These are phyloP conservation scores for Disparrhopalites patrizii DNA, from an alignment of 2,888 invertebrate species.

Conservation along the genomic window DNA sequence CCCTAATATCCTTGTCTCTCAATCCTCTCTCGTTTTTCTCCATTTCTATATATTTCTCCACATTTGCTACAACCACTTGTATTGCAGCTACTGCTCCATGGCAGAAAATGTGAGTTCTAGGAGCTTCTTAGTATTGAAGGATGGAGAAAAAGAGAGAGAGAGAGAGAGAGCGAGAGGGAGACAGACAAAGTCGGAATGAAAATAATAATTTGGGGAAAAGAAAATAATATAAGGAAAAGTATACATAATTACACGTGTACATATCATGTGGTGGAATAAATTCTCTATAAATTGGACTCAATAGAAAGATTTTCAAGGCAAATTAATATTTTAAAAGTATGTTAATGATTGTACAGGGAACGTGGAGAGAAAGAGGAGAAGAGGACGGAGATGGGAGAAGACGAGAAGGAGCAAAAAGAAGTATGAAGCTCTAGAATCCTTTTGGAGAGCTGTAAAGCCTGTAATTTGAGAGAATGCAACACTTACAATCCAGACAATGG, in stretches of 20 bases:
- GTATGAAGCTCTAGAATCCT: background rate
- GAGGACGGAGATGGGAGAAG: no score
- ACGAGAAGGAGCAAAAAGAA: no score
- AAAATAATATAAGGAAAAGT: background rate
- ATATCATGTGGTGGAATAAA: background rate
- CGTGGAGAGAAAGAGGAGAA: no score
- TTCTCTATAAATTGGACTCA: background rate
- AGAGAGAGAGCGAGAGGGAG: background rate
- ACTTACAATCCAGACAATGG: constrained; percentile 3
- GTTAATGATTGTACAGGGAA: constrained; percentile 1
- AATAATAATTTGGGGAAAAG: background rate
- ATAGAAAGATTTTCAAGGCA: background rate
- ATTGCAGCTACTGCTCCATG: background rate
- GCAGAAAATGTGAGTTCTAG: background rate
- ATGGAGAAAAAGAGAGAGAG: background rate
- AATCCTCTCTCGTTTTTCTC: background rate
- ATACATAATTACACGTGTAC: background rate
- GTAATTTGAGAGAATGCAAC: background rate
- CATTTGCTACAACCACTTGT: background rate
- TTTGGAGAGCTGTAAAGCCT: background rate
- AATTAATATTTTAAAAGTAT: constrained; percentile 5
- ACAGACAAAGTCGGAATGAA: background rate
- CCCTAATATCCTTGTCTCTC: background rate
- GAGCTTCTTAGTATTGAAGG: background rate
- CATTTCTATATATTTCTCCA: no score